Evolutionary conservation across 2,113 vertebrate species (phyloP).

Genomic region (Nasalis larvatus): DNA sequence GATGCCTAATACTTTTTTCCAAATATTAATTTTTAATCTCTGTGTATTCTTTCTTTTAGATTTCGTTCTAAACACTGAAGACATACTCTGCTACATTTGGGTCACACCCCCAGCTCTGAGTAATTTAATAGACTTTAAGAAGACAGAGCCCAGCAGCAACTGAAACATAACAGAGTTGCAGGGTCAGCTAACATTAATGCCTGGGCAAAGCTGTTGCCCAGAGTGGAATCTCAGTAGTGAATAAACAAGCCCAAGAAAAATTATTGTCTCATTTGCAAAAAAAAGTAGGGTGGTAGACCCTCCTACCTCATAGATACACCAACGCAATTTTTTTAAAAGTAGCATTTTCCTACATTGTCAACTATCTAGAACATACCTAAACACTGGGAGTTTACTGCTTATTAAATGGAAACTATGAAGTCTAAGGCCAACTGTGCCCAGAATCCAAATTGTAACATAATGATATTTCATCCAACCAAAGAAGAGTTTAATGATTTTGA

Average conservation of each 20-base stretch:
- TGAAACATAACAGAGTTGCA: neutral
- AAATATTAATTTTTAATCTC: neutral
- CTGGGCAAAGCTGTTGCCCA: neutral
- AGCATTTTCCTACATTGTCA: neutral
- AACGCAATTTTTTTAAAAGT: neutral
- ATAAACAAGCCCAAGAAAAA: neutral
- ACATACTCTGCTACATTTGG: neutral
- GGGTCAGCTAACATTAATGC: neutral
- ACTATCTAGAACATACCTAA: neutral
- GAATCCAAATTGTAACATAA: slow-evolving; percentile 65
- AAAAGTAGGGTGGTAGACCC: neutral
- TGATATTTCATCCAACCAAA: slow-evolving; percentile 67
- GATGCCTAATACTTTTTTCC: neutral
- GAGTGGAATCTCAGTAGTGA: neutral
- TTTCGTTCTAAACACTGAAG: neutral
- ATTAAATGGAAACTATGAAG: slow-evolving; percentile 47
- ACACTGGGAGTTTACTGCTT: neutral
- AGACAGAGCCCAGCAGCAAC: neutral
- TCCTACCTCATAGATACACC: neutral
- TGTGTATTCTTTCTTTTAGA: slow-evolving; percentile 36
- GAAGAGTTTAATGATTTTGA: slow-evolving; percentile 70
- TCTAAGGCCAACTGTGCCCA: slow-evolving; percentile 26
- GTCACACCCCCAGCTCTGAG: neutral
- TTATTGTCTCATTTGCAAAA: neutral
- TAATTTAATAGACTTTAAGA: neutral